These are phyloP conservation scores for Bagarius yarrelli DNA, from an alignment of 2,113 vertebrate species.

Conservation along the genomic window DNA sequence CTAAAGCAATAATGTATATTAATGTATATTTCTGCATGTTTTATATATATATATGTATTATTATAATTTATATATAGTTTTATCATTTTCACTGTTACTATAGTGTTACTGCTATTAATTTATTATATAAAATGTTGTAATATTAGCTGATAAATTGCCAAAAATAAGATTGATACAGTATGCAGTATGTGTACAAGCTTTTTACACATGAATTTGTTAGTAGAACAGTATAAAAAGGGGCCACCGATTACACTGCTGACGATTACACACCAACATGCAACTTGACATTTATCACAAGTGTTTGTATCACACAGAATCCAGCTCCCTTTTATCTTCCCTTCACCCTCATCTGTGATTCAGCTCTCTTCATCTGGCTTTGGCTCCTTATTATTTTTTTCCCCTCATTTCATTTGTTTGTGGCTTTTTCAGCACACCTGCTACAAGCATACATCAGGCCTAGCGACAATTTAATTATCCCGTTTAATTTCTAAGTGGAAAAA, in stretches of 20 bases:
- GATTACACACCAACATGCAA: background rate
- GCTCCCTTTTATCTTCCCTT: slow-evolving; percentile 11
- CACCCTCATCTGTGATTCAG: slow-evolving; percentile 1
- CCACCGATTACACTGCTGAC: slow-evolving; percentile 8
- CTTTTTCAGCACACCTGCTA: slow-evolving; percentile 4
- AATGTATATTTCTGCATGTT: no score
- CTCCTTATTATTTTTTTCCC: slow-evolving; percentile 38
- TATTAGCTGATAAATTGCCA: no score
- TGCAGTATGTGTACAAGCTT: background rate
- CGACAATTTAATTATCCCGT: slow-evolving; percentile 31
- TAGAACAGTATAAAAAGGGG: background rate
- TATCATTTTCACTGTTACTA: no score
- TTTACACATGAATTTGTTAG: background rate
- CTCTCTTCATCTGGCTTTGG: slow-evolving; percentile 21
- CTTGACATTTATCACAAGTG: slow-evolving; percentile 15
- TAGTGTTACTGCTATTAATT: no score
- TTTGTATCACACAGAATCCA: slow-evolving; percentile 11
- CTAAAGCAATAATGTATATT: no score
- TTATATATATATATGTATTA: no score
- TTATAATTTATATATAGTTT: no score
- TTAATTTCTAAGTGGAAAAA: slow-evolving; percentile 2
- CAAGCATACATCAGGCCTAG: background rate
- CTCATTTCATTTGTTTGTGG: background rate
- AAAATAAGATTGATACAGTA: background rate
- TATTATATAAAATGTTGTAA: no score